Percentiles rank a stretch among this genome's conserved stretches.
Conservation (phyloP, 2,888 invertebrate species). For the Bombyx huttoni region DNA sequence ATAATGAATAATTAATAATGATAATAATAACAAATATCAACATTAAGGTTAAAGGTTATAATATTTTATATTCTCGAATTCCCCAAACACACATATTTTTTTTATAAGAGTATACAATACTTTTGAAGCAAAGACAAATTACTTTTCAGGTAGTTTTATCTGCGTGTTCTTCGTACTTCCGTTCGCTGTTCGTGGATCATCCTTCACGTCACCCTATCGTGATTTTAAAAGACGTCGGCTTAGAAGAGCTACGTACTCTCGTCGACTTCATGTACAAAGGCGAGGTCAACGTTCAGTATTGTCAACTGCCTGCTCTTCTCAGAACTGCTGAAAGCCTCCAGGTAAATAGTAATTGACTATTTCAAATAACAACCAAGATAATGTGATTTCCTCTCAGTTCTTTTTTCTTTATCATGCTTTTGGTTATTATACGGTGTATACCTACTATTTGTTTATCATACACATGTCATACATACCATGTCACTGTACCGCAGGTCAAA, state of each 20-base stretch:
- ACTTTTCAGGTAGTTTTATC: slow-evolving; percentile 86
- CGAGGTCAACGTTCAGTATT: slow-evolving; percentile 95
- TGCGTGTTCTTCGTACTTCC: slow-evolving; percentile 96
- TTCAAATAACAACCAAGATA: background rate
- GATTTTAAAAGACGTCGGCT: slow-evolving; percentile 94
- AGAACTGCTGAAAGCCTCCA: slow-evolving; percentile 94
- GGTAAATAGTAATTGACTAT: slow-evolving; percentile 42
- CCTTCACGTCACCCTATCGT: slow-evolving; percentile 94
- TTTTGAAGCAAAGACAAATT: background rate
- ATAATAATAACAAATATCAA: no score
- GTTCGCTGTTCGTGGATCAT: slow-evolving; percentile 92
- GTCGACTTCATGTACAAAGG: slow-evolving; percentile 98
- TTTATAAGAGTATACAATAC: background rate
- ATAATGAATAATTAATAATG: no score
- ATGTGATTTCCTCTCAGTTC: no score
- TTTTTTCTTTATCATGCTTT: no score
- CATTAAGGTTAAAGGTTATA: no score
- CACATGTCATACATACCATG: background rate
- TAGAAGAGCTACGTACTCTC: slow-evolving; percentile 90
- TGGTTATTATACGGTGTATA: no score
- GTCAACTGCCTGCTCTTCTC: slow-evolving; percentile 90
- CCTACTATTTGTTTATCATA: no score
- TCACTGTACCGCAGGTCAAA: slow-evolving; percentile 73
- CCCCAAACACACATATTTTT: no score
- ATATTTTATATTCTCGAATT: no score